phyloP scores from a whole-genome alignment of 2,797 vertebrate species.

The Mus minutoides region DNA sequence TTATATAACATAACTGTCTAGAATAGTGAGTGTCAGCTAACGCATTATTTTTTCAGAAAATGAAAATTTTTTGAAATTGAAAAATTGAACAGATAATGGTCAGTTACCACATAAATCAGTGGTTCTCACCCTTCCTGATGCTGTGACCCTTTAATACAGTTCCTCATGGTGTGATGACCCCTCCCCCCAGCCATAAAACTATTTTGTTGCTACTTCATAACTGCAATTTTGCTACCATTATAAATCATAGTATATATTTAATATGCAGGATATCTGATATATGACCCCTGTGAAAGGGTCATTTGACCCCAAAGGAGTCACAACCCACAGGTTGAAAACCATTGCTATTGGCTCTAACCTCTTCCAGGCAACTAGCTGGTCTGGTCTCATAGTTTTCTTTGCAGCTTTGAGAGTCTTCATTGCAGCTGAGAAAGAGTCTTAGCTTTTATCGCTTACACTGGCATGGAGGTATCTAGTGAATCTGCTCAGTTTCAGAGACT shows the following conservation, averaged over 20 bases:
- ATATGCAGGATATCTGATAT: not conserved
- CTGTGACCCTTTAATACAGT: not conserved
- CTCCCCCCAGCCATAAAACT: not conserved
- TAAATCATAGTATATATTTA: not conserved
- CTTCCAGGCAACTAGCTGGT: no score
- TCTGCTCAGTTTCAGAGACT: not conserved
- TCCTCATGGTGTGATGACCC: not conserved
- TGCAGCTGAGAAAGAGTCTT: not conserved
- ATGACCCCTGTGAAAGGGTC: not conserved
- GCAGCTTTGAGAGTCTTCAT: not conserved
- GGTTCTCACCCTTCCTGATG: not conserved
- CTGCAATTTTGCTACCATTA: not conserved
- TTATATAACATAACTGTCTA: not conserved
- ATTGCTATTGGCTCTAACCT: not conserved
- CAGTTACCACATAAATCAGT: not conserved
- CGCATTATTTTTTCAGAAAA: not conserved
- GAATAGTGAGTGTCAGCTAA: not conserved
- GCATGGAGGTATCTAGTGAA: not conserved
- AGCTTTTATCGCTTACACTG: not conserved
- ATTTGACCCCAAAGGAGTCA: not conserved
- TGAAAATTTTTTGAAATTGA: not conserved
- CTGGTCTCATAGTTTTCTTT: not conserved
- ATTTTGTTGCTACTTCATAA: not conserved
- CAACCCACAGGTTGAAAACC: not conserved
- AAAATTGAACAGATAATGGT: slow-evolving; percentile 1